These are phyloP conservation scores for Drosophila hydei DNA, from an alignment of 1,140 invertebrate species.

Conservation along the genomic window DNA sequence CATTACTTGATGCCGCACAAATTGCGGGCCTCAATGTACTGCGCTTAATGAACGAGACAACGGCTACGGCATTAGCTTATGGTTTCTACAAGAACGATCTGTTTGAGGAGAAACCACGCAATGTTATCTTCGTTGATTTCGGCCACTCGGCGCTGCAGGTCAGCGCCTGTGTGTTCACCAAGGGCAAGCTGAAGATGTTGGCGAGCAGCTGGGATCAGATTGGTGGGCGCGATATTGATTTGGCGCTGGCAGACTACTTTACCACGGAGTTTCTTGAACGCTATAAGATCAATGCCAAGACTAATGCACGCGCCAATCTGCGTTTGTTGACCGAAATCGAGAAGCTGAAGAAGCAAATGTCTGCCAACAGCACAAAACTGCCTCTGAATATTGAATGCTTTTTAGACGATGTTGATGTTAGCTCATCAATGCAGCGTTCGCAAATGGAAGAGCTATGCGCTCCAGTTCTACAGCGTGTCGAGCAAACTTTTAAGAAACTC, in stretches of 20 bases:
- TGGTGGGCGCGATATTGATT: constrained; percentile 97
- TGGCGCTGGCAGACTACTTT: constrained; percentile 93
- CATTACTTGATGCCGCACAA: constrained; percentile 94
- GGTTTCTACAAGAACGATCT: constrained; percentile 99
- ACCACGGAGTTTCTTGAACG: constrained; percentile 93
- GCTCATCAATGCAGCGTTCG: constrained; percentile 88
- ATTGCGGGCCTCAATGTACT: constrained; percentile 96
- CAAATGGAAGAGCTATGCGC: constrained; percentile 93
- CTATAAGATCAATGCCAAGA: constrained; percentile 94
- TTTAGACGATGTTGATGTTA: constrained; percentile 98
- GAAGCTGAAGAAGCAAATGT: constrained; percentile 99
- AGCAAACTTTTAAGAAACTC: constrained; percentile 88
- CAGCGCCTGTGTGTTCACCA: constrained; percentile 95
- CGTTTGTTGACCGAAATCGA: constrained; percentile 96
- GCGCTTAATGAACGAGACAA: constrained; percentile 97
- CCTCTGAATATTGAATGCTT: constrained; percentile 99
- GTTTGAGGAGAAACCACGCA: constrained; percentile 94
- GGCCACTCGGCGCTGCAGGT: constrained; percentile 94
- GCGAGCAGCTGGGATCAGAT: constrained; percentile 93
- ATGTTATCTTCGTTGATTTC: constrained; percentile 97
- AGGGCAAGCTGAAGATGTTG: constrained; percentile 96
- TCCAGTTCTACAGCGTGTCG: constrained; percentile 90
- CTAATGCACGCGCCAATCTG: constrained; percentile 93
- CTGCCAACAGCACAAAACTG: constrained; percentile 96
- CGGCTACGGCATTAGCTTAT: constrained; percentile 97